Percentiles rank a stretch among this genome's conserved stretches.
phyloP scores from a whole-genome alignment of 2,888 invertebrate genomes.

The Cryptophagus acutangulus region DNA sequence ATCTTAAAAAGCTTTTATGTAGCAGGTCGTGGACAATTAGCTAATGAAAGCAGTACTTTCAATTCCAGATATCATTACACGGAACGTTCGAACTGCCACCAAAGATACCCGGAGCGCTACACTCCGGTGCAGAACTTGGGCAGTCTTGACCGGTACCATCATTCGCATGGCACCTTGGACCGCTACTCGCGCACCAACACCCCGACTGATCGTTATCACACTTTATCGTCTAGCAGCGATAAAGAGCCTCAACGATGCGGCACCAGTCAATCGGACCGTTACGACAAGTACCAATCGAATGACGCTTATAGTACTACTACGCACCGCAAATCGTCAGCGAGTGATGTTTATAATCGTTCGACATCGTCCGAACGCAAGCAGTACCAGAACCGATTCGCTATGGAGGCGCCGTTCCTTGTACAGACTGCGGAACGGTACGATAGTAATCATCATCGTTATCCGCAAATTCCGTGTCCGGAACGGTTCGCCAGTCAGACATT shows the following conservation, averaged over 20 bases:
- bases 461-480: constrained; percentile 46
- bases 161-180: constrained; percentile 25
- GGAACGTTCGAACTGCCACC: constrained; percentile 14
- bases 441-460: constrained; percentile 25
- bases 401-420: constrained; percentile 20
- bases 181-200: constrained; percentile 42
- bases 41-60: too few relatives aligned
- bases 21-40: too few relatives aligned
- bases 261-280: background rate
- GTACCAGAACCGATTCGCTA: constrained; percentile 21
- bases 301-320: background rate
- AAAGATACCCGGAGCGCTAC: constrained; percentile 37
- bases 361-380: constrained; percentile 34
- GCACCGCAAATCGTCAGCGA: constrained; percentile 26
- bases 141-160: constrained; percentile 42
- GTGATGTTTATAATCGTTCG: constrained; percentile 15
- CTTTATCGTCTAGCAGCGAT: constrained; percentile 43
- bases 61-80: constrained; percentile 13
- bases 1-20: too few relatives aligned
- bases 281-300: constrained; percentile 10
- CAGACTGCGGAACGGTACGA: constrained; percentile 28
- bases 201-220: constrained; percentile 42
- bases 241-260: constrained; percentile 32
- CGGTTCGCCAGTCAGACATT: constrained; percentile 37
- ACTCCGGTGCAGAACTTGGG: constrained; percentile 35